Base-by-base conservation (phyloP, 2,888 invertebrate species). In the Hirtodrosophila trivittata region DNA sequence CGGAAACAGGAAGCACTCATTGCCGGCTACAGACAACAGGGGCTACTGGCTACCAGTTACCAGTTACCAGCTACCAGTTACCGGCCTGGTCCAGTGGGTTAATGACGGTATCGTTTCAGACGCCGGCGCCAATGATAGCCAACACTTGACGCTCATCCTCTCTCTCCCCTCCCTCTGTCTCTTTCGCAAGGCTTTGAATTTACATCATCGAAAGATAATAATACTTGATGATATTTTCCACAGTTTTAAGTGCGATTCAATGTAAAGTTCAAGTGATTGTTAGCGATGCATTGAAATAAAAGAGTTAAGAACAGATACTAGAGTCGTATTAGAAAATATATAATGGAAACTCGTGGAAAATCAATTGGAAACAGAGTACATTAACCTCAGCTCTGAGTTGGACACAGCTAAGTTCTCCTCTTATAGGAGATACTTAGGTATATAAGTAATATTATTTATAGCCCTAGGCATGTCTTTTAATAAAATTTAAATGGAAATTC, bases 1-100 rank as follows among this genome's bases (percentile, higher is more conserved):
- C 67, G 77, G 78, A 81, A 76, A 55, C 65, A 67, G 82, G 85
- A 84, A 81, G 72, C 72, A 78, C 78, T 78, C 69, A 78, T 81
- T 82, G 78, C 69, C 76, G 67, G 75, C 41, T 57, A 60, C 82
- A 63, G 57, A 50, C 57, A 57, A 32, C 37, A 35, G 33, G 35
- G 18, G 43, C 42, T 45, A 50, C 39, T 16, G 37, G 18, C 18
- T 21, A 21, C 5, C 18, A 14, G 38, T 25, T 21, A 21, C 18
- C 18, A 21, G 18, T 21, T 21, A 21, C 18, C 18, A 21, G 18
- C 5, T 21, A 21, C 18, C 18, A 21, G 2, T 21, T 21, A 21
- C 18, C 5, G 18, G 18, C 16, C 25, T 32, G 46, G 18, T 21
- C 18, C 10, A 21, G 39, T 13, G 3, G 32, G 18, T 4, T 16